Base-by-base conservation (phyloP, 2,888 invertebrate genomes). In the Apodemia zela region DNA sequence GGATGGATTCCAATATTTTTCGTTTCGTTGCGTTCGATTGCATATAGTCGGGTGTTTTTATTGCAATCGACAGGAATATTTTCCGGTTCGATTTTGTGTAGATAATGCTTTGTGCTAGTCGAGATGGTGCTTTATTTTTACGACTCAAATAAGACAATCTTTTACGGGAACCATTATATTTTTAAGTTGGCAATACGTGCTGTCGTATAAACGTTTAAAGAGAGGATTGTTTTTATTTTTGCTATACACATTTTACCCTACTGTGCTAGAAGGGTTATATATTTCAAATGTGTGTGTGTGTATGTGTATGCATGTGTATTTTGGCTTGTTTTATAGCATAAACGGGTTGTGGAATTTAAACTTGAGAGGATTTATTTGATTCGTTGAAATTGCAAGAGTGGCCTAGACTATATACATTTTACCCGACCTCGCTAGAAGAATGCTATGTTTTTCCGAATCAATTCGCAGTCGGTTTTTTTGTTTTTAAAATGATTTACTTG, bases 1-100 rank as follows among this genome's bases (percentile, higher is more conserved):
- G 90, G 90, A 89, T 74, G 72, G 78, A 78, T 81, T 89, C 89
- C 89, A 89, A 89, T 85, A 87, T 85, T 87, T 86, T 81, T 81
- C 85, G 82, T 80, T 73, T 81, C 82, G 84, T 74, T 85, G 84
- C 84, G 80, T 85, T 76, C 78, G 78, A 81, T 80, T 84, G 84
- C 81, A 79, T 78, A 78, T 75, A 72, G 71, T 68, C 78, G 78
- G 74, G 74, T 78, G 77, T 77, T 76, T 78, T 80, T 82, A 79
- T 79, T 78, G 80, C 78, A 77, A 79, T 79, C 77, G 78, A 75
- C 74, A 74, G 77, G 77, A 76, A 77, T 76, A 79, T 81, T 81
- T 72, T 71, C 72, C 72, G 71, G 69, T 71, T 70, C 69, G 67
- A 70, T 72, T 70, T 71, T 69, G 67, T 69, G 61, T 63, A 66